Conservation (phyloP, 2,888 invertebrate genomes). For the Cancer borealis region DNA sequence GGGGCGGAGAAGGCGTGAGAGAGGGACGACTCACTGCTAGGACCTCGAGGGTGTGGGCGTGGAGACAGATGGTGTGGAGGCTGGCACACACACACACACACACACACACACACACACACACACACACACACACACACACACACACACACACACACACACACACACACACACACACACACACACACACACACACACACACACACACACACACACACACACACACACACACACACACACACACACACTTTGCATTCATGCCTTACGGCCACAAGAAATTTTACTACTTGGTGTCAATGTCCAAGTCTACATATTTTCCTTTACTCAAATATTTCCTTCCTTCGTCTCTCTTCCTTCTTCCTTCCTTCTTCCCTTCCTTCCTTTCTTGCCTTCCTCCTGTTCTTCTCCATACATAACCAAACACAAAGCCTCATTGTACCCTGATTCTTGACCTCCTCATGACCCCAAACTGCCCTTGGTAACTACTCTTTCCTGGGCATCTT, state of each 20-base stretch:
- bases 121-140: not conserved
- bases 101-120: not conserved
- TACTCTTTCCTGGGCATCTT: not conserved
- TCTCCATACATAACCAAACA: not conserved
- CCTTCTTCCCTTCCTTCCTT: not conserved
- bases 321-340: not conserved
- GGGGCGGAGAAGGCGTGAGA: too few species aligned
- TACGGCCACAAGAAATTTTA: not conserved
- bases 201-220: not conserved
- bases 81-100: not conserved
- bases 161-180: too few species aligned
- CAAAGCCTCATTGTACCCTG: not conserved
- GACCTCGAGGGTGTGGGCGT: too few species aligned
- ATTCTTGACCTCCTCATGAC: not conserved
- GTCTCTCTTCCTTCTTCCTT: slow-evolving; percentile 21
- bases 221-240: not conserved
- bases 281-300: not conserved
- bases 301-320: not conserved
- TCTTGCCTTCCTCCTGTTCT: not conserved
- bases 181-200: not conserved
- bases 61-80: not conserved
- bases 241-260: not conserved
- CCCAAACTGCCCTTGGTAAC: not conserved
- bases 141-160: too few species aligned
- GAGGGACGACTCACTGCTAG: too few species aligned